phyloP scores from a whole-genome alignment of 2,797 vertebrate genomes.

The Sciurus carolinensis region DNA sequence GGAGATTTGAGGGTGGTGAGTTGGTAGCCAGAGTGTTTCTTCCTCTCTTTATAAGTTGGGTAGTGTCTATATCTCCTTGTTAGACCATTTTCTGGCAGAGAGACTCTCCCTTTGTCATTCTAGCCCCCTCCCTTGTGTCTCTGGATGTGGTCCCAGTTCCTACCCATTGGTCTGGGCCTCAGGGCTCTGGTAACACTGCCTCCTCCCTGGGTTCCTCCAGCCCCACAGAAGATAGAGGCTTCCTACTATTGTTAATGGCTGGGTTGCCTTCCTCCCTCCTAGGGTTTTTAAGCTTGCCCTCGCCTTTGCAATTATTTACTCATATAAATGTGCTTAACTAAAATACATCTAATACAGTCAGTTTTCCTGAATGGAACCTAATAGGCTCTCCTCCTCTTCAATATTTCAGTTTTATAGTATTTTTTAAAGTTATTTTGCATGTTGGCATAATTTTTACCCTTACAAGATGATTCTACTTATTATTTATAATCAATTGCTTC shows the following conservation, averaged over 20 bases:
- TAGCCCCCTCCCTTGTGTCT: not conserved
- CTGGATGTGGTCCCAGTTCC: not conserved
- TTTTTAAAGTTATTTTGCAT: not conserved
- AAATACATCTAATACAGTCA: slow-evolving; percentile 4
- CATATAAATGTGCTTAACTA: not conserved
- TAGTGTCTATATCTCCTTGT: not conserved
- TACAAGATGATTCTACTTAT: slow-evolving; percentile 55
- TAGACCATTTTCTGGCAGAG: not conserved
- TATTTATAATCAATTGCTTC: slow-evolving; percentile 49
- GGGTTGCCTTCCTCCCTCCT: not conserved
- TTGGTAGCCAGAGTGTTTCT: not conserved
- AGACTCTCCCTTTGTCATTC: not conserved
- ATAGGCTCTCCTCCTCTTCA: slow-evolving; percentile 6
- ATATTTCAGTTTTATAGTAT: slow-evolving; percentile 13
- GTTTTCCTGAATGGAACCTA: slow-evolving; percentile 9
- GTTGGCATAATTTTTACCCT: slow-evolving; percentile 32
- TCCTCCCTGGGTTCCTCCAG: slow-evolving; percentile 9
- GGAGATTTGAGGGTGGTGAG: not conserved
- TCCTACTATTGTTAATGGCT: not conserved
- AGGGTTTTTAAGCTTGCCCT: slow-evolving; percentile 28
- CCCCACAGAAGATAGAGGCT: not conserved
- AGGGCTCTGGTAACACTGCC: not conserved
- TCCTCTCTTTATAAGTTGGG: not conserved
- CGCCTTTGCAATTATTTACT: slow-evolving; percentile 11
- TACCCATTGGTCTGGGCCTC: no score